Conservation (phyloP, 2,113 vertebrate genomes). For the Carassius gibelio region DNA sequence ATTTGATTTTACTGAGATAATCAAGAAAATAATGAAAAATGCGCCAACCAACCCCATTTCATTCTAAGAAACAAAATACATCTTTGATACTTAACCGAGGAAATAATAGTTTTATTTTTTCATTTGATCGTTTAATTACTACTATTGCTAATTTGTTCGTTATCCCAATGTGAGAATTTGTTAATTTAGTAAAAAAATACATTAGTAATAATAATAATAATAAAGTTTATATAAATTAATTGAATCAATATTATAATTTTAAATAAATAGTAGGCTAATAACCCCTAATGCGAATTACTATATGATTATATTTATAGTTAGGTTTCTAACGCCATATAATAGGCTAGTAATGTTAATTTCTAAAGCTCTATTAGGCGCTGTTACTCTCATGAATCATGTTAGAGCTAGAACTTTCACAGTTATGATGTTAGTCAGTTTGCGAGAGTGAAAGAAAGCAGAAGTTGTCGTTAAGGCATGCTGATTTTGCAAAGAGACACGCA, state of each 20-base stretch:
- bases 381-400: neutral
- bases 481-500: constrained; percentile 77
- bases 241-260: neutral
- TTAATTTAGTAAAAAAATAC: too few species aligned
- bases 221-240: neutral
- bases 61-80: neutral
- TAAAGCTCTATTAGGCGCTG: neutral
- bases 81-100: neutral
- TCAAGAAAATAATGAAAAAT: neutral
- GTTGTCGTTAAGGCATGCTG: constrained; percentile 71
- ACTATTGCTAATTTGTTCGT: neutral
- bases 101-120: neutral
- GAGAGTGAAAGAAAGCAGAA: constrained; percentile 74
- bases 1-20: neutral
- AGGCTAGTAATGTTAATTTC: neutral
- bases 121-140: neutral
- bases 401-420: neutral
- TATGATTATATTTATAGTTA: neutral
- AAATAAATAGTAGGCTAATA: neutral
- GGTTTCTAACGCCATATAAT: neutral
- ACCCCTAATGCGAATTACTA: neutral
- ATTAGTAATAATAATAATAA: neutral
- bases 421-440: constrained; percentile 14
- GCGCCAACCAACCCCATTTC: neutral
- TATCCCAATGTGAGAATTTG: neutral